Conservation (phyloP, 2,888 invertebrate genomes). For the Eupithecia abbreviata region DNA sequence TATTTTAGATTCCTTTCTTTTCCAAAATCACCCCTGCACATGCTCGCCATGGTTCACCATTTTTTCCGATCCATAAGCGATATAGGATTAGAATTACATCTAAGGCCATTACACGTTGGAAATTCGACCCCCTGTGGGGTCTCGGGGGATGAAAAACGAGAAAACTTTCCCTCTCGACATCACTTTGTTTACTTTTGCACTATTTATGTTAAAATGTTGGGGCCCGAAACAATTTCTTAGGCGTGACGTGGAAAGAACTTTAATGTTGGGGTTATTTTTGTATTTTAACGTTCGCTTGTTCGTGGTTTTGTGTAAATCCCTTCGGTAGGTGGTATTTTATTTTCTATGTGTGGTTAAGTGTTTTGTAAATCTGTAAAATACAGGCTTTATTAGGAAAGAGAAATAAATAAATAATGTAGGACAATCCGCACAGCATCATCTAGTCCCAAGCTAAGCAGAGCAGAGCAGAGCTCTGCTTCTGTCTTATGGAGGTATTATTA, state of each 20-base stretch:
- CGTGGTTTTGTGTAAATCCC: conserved; percentile 23
- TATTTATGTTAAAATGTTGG: conserved; percentile 72
- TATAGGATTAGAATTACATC: conserved; percentile 67
- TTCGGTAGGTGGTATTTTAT: not conserved
- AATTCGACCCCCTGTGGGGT: conserved; percentile 68
- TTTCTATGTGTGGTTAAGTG: not conserved
- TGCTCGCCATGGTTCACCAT: conserved; percentile 5
- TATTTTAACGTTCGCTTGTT: conserved; percentile 38
- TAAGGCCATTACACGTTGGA: conserved; percentile 70
- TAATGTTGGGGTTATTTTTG: conserved; percentile 51
- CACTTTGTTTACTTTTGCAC: conserved; percentile 77
- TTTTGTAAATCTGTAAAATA: not conserved
- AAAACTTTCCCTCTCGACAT: conserved; percentile 73
- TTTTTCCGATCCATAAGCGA: conserved; percentile 33
- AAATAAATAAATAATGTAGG: no score
- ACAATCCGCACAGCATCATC: no score
- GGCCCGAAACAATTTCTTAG: conserved; percentile 59
- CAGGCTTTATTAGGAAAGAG: not conserved
- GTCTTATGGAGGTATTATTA: no score
- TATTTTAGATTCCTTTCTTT: not conserved
- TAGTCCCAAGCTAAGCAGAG: no score
- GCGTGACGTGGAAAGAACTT: conserved; percentile 52
- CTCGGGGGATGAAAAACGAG: conserved; percentile 75
- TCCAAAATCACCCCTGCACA: not conserved
- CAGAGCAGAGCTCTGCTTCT: no score